Evolutionary conservation across 2,888 invertebrate species (phyloP), one percentile per base, ranked within the genome.

Genomic region (Petrolisthes cinctipes): DNA sequence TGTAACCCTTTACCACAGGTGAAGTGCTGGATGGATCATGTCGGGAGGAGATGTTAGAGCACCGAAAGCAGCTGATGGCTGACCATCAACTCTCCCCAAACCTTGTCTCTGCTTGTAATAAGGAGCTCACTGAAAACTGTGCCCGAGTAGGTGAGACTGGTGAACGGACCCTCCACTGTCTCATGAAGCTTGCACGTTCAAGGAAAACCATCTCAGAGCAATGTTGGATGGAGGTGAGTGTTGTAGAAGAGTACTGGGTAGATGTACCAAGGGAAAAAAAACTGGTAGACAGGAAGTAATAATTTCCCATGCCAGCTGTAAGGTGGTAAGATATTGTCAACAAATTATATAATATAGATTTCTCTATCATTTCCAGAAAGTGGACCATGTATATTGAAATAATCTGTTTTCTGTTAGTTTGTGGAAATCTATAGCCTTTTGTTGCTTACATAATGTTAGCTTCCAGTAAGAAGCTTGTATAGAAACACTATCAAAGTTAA

Each of bases 21-120:
- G 54, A 73, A 53, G 68, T 4, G 6, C 94, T 97, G 20, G 94
- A 95, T 17, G 93, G 95, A 0, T 96, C 96, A 91, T 99, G 99
- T 92, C 95, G 96, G 84, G 94, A 95, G 37, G 98, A 99, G 94
- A 96, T 99, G 95, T 94, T 95, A 91, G 97, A 97, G 92, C 98
- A 99, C 92, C 95, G 99, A 37, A 95, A 96, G 92, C 96, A 96
- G 93, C 94, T 99, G 20, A 96, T 99, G 96, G 96, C 97, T 92
- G 98, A 99, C 93, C 99, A 96, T 92, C 95, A 97, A 91, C 94
- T 99, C 23, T 97, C 97, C 11, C 99, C 99, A 5, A 98, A 99
- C 93, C 95, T 99, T 89, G 96, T 99, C 90, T 82, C 86, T 53
- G 76, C 75, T 1, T 91, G 90, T 68, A 79, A 83, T 56, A 61